phyloP scores from a whole-genome alignment of 2,888 invertebrate species.

The Entomobrya proxima region DNA sequence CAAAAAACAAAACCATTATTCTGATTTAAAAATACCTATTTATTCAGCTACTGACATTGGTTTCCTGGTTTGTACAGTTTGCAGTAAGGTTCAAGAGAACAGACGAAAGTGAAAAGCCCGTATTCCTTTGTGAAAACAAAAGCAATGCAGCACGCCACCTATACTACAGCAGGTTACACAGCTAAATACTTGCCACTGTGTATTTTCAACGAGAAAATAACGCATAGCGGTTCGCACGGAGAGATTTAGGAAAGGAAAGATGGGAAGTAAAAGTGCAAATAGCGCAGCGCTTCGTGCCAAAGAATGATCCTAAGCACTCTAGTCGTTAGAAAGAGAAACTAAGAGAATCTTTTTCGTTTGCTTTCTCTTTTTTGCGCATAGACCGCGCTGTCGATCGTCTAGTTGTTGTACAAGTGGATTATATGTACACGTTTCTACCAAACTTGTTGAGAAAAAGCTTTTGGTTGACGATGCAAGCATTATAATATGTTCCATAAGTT shows the following conservation, averaged over 20 bases:
- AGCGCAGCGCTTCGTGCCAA: too few species aligned
- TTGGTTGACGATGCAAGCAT: too few species aligned
- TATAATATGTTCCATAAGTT: too few species aligned
- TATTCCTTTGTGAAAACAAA: neutral
- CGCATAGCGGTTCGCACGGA: too few species aligned
- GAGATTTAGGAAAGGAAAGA: neutral
- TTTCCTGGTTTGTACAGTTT: too few species aligned
- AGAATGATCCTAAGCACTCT: too few species aligned
- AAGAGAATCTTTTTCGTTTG: neutral
- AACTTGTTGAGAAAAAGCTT: neutral
- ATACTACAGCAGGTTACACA: neutral
- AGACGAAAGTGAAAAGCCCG: neutral
- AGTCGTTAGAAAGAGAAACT: neutral
- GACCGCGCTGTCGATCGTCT: conserved; percentile 44
- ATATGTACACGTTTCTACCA: neutral
- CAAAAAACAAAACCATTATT: too few species aligned
- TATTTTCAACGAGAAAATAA: too few species aligned
- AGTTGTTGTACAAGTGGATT: neutral
- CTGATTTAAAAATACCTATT: too few species aligned
- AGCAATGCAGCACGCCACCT: neutral
- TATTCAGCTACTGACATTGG: too few species aligned
- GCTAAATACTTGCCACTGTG: too few species aligned
- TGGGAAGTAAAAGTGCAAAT: neutral
- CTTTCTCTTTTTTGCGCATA: conserved; percentile 31
- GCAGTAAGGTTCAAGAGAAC: neutral